A percentile compares a stretch with the other conserved stretches of the same genome.
Evolutionary conservation across 2,797 vertebrate genomes (phyloP).

Genomic region (Pseudomugil gertrudae): DNA sequence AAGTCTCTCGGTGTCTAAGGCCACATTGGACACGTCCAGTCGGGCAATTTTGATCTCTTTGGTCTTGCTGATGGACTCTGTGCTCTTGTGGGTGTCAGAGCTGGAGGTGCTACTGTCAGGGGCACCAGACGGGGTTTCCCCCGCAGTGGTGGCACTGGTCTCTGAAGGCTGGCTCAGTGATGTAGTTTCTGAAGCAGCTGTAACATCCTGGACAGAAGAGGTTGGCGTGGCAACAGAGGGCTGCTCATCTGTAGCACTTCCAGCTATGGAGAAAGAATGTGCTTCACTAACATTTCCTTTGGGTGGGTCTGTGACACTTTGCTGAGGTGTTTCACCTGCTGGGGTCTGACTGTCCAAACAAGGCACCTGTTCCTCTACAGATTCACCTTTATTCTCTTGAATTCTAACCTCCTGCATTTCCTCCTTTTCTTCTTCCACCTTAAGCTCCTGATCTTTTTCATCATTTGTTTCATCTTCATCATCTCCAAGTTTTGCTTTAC

Average conservation of each 20-base stretch:
- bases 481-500: conserved; percentile 25
- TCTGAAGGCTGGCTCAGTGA: conserved; percentile 41
- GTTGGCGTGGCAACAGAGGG: conserved; percentile 32
- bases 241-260: conserved; percentile 37
- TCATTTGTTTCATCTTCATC: conserved; percentile 26
- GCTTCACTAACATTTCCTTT: conserved; percentile 38
- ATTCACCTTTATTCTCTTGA: conserved; percentile 28
- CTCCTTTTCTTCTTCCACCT: conserved; percentile 23
- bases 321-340: conserved; percentile 31
- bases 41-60: conserved; percentile 91
- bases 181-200: conserved; percentile 31
- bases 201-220: conserved; percentile 45
- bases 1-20: conserved; percentile 93
- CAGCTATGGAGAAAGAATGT: conserved; percentile 36
- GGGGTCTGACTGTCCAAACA: conserved; percentile 20
- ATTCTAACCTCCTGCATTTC: conserved; percentile 24
- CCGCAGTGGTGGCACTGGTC: conserved; percentile 12
- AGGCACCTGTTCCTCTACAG: conserved; percentile 31
- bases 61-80: conserved; percentile 65
- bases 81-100: conserved; percentile 42
- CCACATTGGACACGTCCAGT: conserved; percentile 94
- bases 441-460: conserved; percentile 18
- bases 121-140: not conserved
- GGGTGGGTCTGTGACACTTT: conserved; percentile 42
- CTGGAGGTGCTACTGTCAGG: conserved; percentile 42